Evolutionary conservation across 2,888 invertebrate species (phyloP).

Genomic region (Eulithis testata): DNA sequence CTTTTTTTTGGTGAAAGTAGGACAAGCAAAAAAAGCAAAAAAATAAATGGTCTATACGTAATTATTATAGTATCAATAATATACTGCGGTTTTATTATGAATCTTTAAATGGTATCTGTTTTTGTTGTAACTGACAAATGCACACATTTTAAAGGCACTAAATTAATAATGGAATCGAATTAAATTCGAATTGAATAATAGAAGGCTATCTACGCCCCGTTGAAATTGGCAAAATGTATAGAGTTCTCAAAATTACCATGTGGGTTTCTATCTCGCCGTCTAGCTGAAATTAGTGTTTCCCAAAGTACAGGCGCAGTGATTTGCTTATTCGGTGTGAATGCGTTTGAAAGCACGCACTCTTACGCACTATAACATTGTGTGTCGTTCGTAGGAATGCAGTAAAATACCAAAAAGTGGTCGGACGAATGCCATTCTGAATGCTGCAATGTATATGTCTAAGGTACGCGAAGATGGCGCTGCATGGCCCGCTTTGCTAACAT

Average conservation of each 20-base stretch:
- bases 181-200: no score
- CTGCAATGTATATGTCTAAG: conserved; percentile 88
- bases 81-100: no score
- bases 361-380: conserved; percentile 57
- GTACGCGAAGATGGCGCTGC: conserved; percentile 70
- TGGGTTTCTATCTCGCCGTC: not conserved
- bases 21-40: no score
- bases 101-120: not conserved
- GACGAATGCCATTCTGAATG: conserved; percentile 87
- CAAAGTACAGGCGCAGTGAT: conserved; percentile 17
- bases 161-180: no score
- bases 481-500: conserved; percentile 47
- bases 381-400: conserved; percentile 86
- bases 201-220: no score
- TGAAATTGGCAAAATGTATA: no score
- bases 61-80: no score
- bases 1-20: no score
- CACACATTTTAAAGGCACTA: not conserved
- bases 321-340: conserved; percentile 33
- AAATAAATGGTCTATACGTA: no score
- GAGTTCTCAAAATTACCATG: no score
- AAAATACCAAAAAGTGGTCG: conserved; percentile 84
- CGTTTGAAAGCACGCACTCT: conserved; percentile 7
- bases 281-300: not conserved
- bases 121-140: conserved; percentile 4